A percentile compares a stretch with the other conserved stretches of the same genome.
These are phyloP conservation scores for Amphiprion clarkii DNA, from an alignment of 2,797 vertebrate genomes.

Conservation along the genomic window DNA sequence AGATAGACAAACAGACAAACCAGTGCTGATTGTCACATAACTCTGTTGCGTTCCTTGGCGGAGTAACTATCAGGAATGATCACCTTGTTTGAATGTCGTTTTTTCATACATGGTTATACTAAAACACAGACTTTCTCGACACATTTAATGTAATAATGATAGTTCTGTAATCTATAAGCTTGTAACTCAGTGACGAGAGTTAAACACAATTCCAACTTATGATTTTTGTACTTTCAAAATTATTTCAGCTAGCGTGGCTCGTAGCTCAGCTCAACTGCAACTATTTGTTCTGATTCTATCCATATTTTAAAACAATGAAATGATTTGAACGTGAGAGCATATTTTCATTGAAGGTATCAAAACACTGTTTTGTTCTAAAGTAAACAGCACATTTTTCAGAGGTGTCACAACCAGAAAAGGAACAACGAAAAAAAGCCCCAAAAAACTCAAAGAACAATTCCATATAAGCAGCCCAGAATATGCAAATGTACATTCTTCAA, in stretches of 20 bases:
- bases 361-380: not conserved
- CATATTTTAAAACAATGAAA: too few species aligned
- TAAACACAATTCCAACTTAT: too few species aligned
- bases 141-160: not conserved
- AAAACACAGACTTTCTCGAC: too few species aligned
- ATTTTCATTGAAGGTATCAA: not conserved
- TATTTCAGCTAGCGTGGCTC: too few species aligned
- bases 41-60: too few species aligned
- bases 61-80: too few species aligned
- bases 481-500: slow-evolving; percentile 17
- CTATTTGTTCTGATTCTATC: too few species aligned
- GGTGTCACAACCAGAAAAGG: slow-evolving; percentile 5
- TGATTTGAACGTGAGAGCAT: too few species aligned
- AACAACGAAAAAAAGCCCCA: not conserved
- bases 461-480: slow-evolving; percentile 1
- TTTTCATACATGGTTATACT: not conserved
- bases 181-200: not conserved
- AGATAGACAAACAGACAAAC: too few species aligned
- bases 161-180: not conserved
- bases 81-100: not conserved
- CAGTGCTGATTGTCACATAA: too few species aligned
- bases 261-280: too few species aligned
- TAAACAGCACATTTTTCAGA: not conserved
- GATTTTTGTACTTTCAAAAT: too few species aligned
- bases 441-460: not conserved